Evolutionary conservation across 2,113 vertebrate genomes (phyloP), one percentile per base, ranked within the genome.

Genomic region (Leptosomus discolor): DNA sequence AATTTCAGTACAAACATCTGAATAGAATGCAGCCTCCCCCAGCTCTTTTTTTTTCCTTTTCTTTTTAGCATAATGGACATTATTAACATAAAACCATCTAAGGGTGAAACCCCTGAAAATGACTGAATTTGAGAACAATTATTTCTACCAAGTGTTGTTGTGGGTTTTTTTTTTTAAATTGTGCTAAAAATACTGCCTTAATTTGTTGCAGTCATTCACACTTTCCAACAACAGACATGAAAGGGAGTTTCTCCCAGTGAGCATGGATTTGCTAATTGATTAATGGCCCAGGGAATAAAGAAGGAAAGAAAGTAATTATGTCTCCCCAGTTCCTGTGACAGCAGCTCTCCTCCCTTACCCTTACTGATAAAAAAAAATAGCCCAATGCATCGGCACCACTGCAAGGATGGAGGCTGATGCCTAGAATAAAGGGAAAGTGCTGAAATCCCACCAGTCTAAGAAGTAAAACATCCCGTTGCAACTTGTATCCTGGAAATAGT

Each of bases 241-340:
- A 76, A 89, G 34, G 64, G 30, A 50, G 16, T 90, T 79, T 58
- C n/a, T 46, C 50, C 17, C 60, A 32, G 11, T 4, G 48, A 68
- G 61, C 29, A 48, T 15, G 29, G 64, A 67, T 92, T 81, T 94
- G 36, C 34, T 75, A 37, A 78, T 89, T 87, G 83, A 78, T 91
- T 85, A 78, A 88, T 87, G 83, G 76, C 34, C 53, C 34, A 3
- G 60, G 58, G 68, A 94, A 92, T 68, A 96, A 94, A 95, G 87
- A n/a, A 83, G 18, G 45, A 86, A 82, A 54, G 86, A 91, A 95
- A 92, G 32, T 50, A 71, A 58, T 67, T 5, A 0, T 67, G 30
- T 60, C 91, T 92, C 53, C 39, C 50, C 53, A 16, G 46, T 43
- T 36, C 61, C 65, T 1, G 2, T 48, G 56, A 57, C 68, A 92